Evolutionary conservation across 2,888 invertebrate genomes (phyloP).

Genomic region (Polietes domitor): DNA sequence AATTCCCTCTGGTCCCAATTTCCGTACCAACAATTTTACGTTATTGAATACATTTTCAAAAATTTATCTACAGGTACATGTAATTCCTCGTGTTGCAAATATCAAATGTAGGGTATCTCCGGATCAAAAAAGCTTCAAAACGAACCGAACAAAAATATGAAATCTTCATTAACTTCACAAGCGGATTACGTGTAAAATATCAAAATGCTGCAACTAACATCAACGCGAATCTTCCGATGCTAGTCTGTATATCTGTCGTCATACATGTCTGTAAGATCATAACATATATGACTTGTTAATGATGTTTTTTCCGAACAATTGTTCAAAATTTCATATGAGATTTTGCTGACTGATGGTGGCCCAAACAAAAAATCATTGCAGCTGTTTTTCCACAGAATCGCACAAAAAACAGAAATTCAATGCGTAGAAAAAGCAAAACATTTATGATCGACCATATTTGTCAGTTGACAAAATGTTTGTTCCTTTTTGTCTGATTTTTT

Average conservation of each 20-base stretch:
- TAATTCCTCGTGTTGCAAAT: no score
- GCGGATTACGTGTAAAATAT: background rate
- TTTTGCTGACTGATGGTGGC: no score
- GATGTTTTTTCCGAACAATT: slow-evolving; percentile 55
- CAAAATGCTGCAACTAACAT: background rate
- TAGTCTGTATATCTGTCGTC: background rate
- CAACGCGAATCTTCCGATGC: background rate
- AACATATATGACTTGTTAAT: slow-evolving; percentile 25
- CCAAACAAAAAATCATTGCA: slow-evolving; percentile 34
- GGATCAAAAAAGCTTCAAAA: slow-evolving; percentile 11
- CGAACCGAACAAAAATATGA: slow-evolving; percentile 3
- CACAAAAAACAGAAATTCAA: background rate
- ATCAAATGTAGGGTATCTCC: no score
- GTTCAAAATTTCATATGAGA: slow-evolving; percentile 3
- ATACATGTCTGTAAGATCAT: background rate
- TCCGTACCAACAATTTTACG: no score
- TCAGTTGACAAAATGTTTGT: slow-evolving; percentile 50
- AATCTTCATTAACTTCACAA: slow-evolving; percentile 5
- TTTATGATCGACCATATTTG: slow-evolving; percentile 61
- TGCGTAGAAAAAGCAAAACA: slow-evolving; percentile 32
- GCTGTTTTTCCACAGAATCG: slow-evolving; percentile 27
- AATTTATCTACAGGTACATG: no score
- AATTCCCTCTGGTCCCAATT: no score
- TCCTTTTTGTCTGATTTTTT: slow-evolving; percentile 42
- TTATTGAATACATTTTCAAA: no score